Conservation (phyloP, 2,797 vertebrate species). For the Parauchenoglanis punctatus region DNA sequence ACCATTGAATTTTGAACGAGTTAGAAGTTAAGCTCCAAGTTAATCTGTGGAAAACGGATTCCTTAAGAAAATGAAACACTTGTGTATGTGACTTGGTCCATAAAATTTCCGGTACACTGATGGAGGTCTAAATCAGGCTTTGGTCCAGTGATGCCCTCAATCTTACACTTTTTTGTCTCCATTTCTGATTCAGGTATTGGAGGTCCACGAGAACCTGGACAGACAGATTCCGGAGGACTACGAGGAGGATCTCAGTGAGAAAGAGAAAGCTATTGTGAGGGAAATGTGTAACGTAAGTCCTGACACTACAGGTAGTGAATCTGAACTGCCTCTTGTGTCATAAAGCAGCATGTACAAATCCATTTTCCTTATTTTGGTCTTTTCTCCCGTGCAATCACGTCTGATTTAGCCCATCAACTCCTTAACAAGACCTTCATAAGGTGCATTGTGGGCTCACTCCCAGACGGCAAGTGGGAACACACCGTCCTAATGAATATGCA, state of each 20-base stretch:
- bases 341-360: background rate
- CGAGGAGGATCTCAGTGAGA: conserved; percentile 89
- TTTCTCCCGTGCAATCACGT: background rate
- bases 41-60: background rate
- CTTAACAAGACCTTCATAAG: background rate
- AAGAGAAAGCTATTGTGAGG: conserved; percentile 92
- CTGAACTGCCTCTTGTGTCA: background rate
- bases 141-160: background rate
- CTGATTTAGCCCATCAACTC: background rate
- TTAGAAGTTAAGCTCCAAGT: background rate
- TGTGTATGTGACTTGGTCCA: too few species aligned
- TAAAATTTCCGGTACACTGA: background rate
- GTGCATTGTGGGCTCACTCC: background rate
- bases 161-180: background rate
- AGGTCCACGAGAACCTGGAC: conserved; percentile 88
- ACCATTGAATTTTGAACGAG: background rate
- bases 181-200: conserved; percentile 76
- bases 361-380: background rate
- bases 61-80: background rate
- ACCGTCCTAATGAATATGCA: background rate
- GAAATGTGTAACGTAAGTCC: conserved; percentile 93
- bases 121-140: background rate
- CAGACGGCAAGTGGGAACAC: background rate
- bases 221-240: conserved; percentile 83
- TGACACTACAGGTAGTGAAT: background rate